Base-by-base conservation (phyloP, 2,888 invertebrate species). In the Drosophila prostipennis region DNA sequence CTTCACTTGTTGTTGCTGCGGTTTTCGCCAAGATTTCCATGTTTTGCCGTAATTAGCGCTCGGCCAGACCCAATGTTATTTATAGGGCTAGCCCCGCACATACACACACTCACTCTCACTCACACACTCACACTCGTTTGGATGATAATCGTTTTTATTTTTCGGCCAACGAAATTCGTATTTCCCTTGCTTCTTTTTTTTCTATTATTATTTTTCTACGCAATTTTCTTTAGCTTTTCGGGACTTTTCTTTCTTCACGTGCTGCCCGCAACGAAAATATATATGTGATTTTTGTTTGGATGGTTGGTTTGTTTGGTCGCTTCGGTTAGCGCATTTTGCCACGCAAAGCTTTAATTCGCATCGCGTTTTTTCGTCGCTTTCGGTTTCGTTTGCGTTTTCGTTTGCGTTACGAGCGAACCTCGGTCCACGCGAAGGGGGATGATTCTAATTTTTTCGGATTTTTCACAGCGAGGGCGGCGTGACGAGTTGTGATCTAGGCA, bases 341-440 rank as follows among this genome's bases (percentile, higher is more conserved):
- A 85, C 87, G 87, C 84, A 87, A 87, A 75, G 82, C 85, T 85
- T 85, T 87, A 87, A 87, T 85, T 85, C 87, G 76, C 80, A 82
- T 85, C 79, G 85, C 87, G 83, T 86, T 79, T 73, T 48, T 69
- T 71, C 57, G 63, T 70, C 34, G 34, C 4, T 39, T 32, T 58
- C 61, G 55, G 53, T 78, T 76, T 72, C 64, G 65, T 56, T 75
- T 42, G 48, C 32, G 68, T 56, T 75, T 42, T 53, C 32, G 68
- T 53, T 51, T 61, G 49, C 49, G 55, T 34, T 56, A 37, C 54
- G 67, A 59, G 63, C 57, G 56, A 58, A 49, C 49, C 49, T 67
- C 69, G 68, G 57, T 68, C 56, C 63, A 53, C 56, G 29, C 43
- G 29, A 43, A 14, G n/a, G 57, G 39, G 57, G 37, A 29, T 57